Evolutionary conservation across 2,888 invertebrate genomes (phyloP).

Genomic region (Aquatica leii): DNA sequence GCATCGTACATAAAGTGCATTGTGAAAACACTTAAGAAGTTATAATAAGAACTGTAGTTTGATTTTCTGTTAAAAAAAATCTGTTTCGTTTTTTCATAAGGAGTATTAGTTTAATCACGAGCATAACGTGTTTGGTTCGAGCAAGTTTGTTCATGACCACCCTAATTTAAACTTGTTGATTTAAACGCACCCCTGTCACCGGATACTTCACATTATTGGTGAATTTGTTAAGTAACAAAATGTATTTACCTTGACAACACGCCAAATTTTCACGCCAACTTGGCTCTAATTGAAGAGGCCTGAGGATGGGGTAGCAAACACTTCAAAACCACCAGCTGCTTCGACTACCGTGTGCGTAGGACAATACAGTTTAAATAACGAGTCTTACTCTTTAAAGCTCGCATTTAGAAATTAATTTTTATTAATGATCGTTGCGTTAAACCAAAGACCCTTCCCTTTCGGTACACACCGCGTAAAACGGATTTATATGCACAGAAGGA

Average conservation of each 20-base stretch:
- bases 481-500: constrained; percentile 36
- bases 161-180: constrained; percentile 39
- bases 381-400: not conserved
- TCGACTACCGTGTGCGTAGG: constrained; percentile 17
- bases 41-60: too few species aligned
- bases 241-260: constrained; percentile 41
- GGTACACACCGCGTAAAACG: constrained; percentile 26
- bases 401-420: constrained; percentile 1
- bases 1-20: too few species aligned
- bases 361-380: constrained; percentile 7
- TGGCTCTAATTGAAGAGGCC: constrained; percentile 45
- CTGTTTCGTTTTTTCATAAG: too few species aligned
- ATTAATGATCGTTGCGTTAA: constrained; percentile 6
- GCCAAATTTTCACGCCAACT: constrained; percentile 47
- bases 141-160: constrained; percentile 6
- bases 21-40: too few species aligned
- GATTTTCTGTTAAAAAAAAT: too few species aligned
- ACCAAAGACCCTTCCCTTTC: constrained; percentile 9
- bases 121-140: not conserved
- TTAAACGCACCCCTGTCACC: constrained; percentile 36
- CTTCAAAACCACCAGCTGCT: constrained; percentile 33
- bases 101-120: too few species aligned
- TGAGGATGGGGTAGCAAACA: constrained; percentile 40
- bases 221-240: constrained; percentile 43
- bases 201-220: constrained; percentile 40